Percentiles rank a stretch among this genome's conserved stretches.
phyloP scores from a whole-genome alignment of 2,113 vertebrate species.

The Geococcyx californianus region DNA sequence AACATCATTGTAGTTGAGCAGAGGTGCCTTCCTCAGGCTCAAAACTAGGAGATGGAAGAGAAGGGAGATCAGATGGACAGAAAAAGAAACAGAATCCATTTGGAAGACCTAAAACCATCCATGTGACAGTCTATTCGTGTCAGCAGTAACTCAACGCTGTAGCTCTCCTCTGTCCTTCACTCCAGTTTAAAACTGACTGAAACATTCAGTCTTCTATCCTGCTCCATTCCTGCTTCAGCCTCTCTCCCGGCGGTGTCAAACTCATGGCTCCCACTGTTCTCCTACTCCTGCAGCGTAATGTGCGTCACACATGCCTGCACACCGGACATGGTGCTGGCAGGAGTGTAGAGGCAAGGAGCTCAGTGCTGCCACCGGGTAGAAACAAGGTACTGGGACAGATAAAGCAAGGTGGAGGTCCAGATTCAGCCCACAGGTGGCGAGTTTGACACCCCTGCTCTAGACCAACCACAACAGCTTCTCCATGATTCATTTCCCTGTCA shows the following conservation, averaged over 20 bases:
- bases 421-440: too few relatives aligned
- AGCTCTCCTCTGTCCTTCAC: not conserved
- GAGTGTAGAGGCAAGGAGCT: too few relatives aligned
- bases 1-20: not conserved
- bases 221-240: not conserved
- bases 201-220: not conserved
- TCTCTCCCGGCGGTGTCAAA: too few relatives aligned
- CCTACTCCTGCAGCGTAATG: too few relatives aligned
- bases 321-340: too few relatives aligned
- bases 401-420: too few relatives aligned
- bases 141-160: not conserved
- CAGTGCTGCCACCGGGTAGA: too few relatives aligned
- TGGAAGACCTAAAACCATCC: not conserved
- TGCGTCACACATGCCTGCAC: too few relatives aligned
- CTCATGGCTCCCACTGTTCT: too few relatives aligned
- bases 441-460: too few relatives aligned
- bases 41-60: not conserved
- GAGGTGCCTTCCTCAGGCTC: not conserved
- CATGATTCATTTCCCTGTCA: not conserved
- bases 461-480: not conserved
- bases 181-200: not conserved
- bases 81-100: not conserved
- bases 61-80: not conserved
- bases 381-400: too few relatives aligned
- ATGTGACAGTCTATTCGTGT: not conserved